A percentile compares a stretch with the other conserved stretches of the same genome.
phyloP scores from a whole-genome alignment of 2,113 vertebrate species.

The Mastomys coucha region DNA sequence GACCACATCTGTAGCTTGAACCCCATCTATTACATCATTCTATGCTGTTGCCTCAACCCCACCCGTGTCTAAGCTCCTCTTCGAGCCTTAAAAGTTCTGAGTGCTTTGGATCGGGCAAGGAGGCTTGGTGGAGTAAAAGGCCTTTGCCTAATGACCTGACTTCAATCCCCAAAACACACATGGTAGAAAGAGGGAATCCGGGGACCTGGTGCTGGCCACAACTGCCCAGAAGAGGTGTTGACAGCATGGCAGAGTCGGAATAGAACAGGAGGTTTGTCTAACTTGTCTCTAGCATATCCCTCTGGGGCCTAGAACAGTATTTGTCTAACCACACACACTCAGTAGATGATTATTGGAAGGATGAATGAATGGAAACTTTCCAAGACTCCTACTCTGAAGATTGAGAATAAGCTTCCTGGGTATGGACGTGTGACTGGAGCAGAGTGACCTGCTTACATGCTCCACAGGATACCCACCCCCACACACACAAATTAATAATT shows the following conservation, averaged over 20 bases:
- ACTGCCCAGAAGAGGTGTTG: no score
- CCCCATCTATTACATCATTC: neutral
- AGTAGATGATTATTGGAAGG: neutral
- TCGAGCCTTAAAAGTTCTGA: neutral
- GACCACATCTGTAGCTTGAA: neutral
- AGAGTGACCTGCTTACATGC: neutral
- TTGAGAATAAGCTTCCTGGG: neutral
- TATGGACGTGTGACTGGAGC: neutral
- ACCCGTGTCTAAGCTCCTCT: neutral
- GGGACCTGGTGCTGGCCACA: neutral
- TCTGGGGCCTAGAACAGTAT: neutral
- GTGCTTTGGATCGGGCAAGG: neutral
- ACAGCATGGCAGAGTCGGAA: neutral
- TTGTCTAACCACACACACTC: neutral
- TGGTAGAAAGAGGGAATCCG: neutral
- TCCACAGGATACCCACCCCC: neutral
- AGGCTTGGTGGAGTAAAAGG: no score
- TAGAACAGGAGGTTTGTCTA: neutral
- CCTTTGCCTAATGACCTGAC: neutral
- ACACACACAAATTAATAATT: neutral
- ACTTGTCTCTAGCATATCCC: neutral
- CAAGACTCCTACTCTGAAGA: conserved; percentile 9
- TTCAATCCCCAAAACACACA: neutral
- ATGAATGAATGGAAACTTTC: neutral
- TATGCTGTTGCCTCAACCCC: neutral